Evolutionary conservation across 2,797 vertebrate species (phyloP).

Genomic region (Argya squamiceps): DNA sequence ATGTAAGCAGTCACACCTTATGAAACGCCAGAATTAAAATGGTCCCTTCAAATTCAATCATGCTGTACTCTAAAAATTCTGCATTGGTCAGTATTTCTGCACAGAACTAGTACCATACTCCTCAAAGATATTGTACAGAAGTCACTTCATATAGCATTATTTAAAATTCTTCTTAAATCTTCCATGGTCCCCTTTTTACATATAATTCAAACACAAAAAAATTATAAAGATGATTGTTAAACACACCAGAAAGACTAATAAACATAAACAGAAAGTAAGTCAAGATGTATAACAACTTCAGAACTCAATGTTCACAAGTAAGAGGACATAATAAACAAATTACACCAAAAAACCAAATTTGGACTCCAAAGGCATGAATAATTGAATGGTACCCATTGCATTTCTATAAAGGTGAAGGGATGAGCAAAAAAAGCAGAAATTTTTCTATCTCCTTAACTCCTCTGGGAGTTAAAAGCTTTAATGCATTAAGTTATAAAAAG

Average conservation of each 20-base stretch:
- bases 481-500: background rate
- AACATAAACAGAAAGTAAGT: background rate
- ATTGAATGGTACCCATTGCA: background rate
- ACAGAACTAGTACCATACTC: background rate
- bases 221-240: background rate
- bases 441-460: background rate
- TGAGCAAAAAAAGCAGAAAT: background rate
- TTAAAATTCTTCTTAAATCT: background rate
- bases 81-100: background rate
- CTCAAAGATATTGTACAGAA: background rate
- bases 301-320: background rate
- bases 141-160: background rate
- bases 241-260: background rate
- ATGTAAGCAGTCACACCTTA: background rate
- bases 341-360: background rate
- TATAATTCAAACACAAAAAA: background rate
- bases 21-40: background rate
- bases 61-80: background rate
- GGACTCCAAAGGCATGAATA: background rate
- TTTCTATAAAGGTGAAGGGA: background rate
- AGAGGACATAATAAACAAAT: background rate
- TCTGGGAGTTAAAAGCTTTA: background rate
- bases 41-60: background rate
- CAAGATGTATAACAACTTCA: background rate
- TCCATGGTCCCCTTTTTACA: background rate